Base-by-base conservation (phyloP, 2,797 vertebrate species). In the Perodicticus potto region DNA sequence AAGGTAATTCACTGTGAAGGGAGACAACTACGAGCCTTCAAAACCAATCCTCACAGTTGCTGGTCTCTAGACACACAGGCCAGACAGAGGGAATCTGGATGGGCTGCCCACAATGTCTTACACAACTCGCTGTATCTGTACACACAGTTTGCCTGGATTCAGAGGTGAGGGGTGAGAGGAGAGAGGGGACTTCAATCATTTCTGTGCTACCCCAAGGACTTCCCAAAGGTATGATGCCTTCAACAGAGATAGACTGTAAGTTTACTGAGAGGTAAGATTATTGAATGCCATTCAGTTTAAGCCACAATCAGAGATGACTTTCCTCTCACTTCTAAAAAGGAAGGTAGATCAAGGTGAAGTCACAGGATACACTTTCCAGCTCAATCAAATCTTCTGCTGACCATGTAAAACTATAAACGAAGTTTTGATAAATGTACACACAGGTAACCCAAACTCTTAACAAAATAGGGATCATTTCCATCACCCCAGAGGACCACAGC, bases 341-440 rank as follows among this genome's bases (percentile, higher is more conserved):
- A 85, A 92, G 43, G 61, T 10, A 40, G n/a, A 88, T 70, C 61
- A 74, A 76, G 90, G 73, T 11, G 27, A 94, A 70, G 11, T 86
- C 53, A 93, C 89, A 92, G 14, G 43, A 59, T 80, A 27, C 5
- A 73, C 43, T 92, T 91, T 86, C 69, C 70, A 78, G 84, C n/a
- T 70, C 67, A 83, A 19, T 59, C 63, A 85, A 94, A 45, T 63
- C 78, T 83, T 25, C 20, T 63, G 77, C 25, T 88, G 84, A 85
- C 2, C 69, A 37, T 10, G 63, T n/a, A 83, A 86, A 89, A 59
- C 77, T 74, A 43, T 17, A 78, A 86, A 45, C 55, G 45, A 89
- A 90, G 37, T 69, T 94, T n/a, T 91, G 55, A 37, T 43, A 11
- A 89, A 94, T 32, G 40, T 16, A 78, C 3, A 69, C 10, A 86